These are phyloP conservation scores for Yoshiicerus persimilis DNA, from an alignment of 1,140 invertebrate genomes.

Conservation along the genomic window DNA sequence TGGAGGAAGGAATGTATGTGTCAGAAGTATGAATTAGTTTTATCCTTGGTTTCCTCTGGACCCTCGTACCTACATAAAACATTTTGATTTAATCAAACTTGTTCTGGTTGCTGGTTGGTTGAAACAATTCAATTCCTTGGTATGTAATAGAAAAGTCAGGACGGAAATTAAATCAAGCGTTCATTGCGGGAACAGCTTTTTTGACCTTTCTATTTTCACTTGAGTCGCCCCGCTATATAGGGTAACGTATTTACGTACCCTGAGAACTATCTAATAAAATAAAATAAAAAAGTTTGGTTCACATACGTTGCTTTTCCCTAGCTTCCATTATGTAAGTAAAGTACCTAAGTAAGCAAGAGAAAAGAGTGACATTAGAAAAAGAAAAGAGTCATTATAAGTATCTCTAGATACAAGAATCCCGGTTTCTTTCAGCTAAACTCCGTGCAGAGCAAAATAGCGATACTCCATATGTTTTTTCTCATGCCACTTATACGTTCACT, in stretches of 20 bases:
- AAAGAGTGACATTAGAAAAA: not conserved
- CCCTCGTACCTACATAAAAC: not conserved
- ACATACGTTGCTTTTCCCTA: not conserved
- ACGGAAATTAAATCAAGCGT: not conserved
- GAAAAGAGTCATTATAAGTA: conserved; percentile 9
- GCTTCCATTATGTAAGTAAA: conserved; percentile 10
- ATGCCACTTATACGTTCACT: not conserved
- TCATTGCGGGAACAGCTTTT: conserved; percentile 12
- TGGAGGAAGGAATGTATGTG: not conserved
- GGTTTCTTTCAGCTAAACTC: not conserved
- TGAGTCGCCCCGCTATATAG: not conserved
- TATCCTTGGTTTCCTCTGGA: not conserved
- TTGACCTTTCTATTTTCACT: not conserved
- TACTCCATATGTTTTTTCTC: conserved; percentile 1
- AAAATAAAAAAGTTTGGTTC: not conserved
- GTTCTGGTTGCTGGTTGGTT: not conserved
- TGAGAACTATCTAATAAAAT: not conserved
- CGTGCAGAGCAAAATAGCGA: not conserved
- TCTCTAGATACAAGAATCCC: not conserved
- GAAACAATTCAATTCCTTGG: not conserved
- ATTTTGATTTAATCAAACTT: not conserved
- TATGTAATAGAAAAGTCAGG: not conserved
- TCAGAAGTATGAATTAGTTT: not conserved
- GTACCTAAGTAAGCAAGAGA: not conserved
- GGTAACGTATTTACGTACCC: not conserved